Conservation (phyloP, 2,888 invertebrate genomes). For the Electrophaes corylata region DNA sequence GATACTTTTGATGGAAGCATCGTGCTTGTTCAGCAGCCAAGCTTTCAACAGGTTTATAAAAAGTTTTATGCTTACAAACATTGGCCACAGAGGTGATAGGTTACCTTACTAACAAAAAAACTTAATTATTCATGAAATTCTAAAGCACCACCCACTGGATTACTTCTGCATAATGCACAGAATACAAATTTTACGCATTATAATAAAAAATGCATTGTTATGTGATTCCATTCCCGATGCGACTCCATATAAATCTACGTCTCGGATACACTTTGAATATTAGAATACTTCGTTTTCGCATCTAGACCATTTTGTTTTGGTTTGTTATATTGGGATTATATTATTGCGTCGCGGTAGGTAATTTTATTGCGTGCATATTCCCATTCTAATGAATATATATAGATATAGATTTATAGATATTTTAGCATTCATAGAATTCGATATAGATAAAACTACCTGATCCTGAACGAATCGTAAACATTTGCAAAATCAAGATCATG, state of each 20-base stretch:
- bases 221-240: constrained; percentile 68
- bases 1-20: constrained; percentile 47
- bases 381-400: constrained; percentile 40
- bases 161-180: constrained; percentile 67
- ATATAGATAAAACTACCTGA: constrained; percentile 37
- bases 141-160: constrained; percentile 75
- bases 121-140: constrained; percentile 66
- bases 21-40: constrained; percentile 18
- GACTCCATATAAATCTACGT: constrained; percentile 61
- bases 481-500: constrained; percentile 30
- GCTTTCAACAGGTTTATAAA: constrained; percentile 63
- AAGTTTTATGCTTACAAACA: constrained; percentile 34
- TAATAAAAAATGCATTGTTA: constrained; percentile 69
- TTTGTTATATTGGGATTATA: constrained; percentile 29
- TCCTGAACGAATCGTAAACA: constrained; percentile 41
- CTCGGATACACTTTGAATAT: constrained; percentile 49
- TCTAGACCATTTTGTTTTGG: neutral
- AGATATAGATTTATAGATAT: too few relatives aligned
- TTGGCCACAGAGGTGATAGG: constrained; percentile 19
- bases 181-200: constrained; percentile 68
- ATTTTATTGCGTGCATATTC: constrained; percentile 54
- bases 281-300: constrained; percentile 30
- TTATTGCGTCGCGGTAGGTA: constrained; percentile 58
- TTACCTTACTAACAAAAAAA: constrained; percentile 16
- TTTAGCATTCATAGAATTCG: too few relatives aligned